These are phyloP conservation scores for Notechis scutatus DNA, from an alignment of 2,113 vertebrate species.

Conservation along the genomic window DNA sequence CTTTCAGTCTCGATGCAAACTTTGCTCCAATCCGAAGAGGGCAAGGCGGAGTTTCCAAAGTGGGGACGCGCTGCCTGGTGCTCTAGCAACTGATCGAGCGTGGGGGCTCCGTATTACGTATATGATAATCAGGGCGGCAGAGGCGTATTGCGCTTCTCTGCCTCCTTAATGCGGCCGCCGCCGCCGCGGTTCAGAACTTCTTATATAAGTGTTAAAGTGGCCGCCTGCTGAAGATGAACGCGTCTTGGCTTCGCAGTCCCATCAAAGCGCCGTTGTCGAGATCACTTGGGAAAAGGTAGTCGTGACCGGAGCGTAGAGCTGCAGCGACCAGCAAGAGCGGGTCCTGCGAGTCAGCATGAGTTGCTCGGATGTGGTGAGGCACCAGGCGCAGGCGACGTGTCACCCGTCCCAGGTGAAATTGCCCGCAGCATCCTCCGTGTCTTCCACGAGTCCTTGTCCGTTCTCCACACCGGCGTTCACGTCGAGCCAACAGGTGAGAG, in stretches of 20 bases:
- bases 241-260: conserved; percentile 37
- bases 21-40: conserved; percentile 56
- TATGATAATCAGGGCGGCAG: conserved; percentile 46
- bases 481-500: conserved; percentile 84
- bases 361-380: conserved; percentile 91
- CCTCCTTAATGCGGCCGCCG: neutral
- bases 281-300: conserved; percentile 25
- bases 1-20: conserved; percentile 36
- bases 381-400: conserved; percentile 78
- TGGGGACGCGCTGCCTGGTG: conserved; percentile 1
- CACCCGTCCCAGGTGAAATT: conserved; percentile 81
- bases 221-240: conserved; percentile 60
- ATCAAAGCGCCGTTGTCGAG: conserved; percentile 2
- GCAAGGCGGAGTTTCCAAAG: conserved; percentile 8
- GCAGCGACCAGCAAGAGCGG: conserved; percentile 28
- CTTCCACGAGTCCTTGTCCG: conserved; percentile 77
- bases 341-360: conserved; percentile 80
- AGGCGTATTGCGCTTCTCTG: neutral
- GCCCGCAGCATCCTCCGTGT: conserved; percentile 65
- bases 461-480: conserved; percentile 63
- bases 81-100: conserved; percentile 47
- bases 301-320: neutral
- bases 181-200: neutral
- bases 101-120: conserved; percentile 38
- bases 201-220: conserved; percentile 24